Base-by-base conservation (phyloP, 2,113 vertebrate species). In the Sula dactylatra region DNA sequence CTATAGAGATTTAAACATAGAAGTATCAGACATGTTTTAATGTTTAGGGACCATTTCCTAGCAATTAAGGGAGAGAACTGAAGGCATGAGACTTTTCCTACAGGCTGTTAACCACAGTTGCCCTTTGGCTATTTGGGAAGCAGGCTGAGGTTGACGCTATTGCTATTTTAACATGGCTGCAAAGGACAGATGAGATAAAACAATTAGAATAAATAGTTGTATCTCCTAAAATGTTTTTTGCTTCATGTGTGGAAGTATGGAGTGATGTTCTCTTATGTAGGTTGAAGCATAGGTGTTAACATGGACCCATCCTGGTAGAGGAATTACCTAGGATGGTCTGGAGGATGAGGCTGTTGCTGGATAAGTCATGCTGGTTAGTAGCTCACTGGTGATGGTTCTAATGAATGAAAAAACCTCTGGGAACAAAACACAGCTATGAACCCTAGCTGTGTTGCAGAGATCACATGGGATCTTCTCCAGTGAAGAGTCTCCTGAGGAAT, bases 21-120 rank as follows among this genome's bases (percentile, higher is more conserved):
- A 58, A 66, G 5, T 34, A n/a, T 38, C 45, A 92, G 85, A 64
- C 15, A 9, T 90, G 31, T 82, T 84, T 90, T 91, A 87, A 59
- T 82, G 84, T 81, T 59, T 54, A 55, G 38, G 40, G 73, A 42
- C n/a, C 54, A 52, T 95, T 97, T 96, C 38, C 44, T 74, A 24
- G 95, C 61, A 86, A 83, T 95, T 92, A 97, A 93, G 42, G 44
- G 11, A 61, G 73, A 95, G 50, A 93, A 88, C 79, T 88, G 52
- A 88, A 76, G 65, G 18, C 61, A 78, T 4, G 65, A 80, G 32
- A 36, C n/a, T 96, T 54, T 94, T 95, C 78, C 56, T 38, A 40
- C 14, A 66, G 56, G n/a, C 44, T 38, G 52, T 88, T 94, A 94
- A 92, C 58, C 32, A 78, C 26, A 87, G 70, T 52, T 81, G 54